These are phyloP conservation scores for Thaumetopoea pityocampa DNA, from an alignment of 1,140 invertebrate species.

Conservation along the genomic window DNA sequence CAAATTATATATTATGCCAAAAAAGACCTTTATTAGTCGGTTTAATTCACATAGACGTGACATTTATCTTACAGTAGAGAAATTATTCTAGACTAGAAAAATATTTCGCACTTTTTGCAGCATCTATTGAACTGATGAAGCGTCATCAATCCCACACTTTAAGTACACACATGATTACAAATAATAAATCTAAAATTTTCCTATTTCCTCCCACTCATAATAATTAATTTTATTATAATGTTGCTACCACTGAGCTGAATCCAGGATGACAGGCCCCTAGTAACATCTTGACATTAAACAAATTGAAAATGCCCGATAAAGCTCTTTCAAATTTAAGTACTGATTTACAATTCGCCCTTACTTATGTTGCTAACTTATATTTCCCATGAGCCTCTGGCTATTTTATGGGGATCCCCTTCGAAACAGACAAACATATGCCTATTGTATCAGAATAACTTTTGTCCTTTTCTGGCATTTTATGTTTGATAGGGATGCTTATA, in stretches of 20 bases:
- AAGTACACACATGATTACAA: no score
- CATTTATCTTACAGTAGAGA: no score
- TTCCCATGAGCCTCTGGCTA: constrained; percentile 55
- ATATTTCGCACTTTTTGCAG: no score
- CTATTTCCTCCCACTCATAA: no score
- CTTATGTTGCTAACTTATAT: constrained; percentile 47
- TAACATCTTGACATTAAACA: constrained; percentile 36
- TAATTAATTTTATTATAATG: no score
- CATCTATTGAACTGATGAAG: no score
- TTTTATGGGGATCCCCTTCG: constrained; percentile 39
- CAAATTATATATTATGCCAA: no score
- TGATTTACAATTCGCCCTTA: constrained; percentile 53
- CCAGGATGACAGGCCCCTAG: constrained; percentile 9
- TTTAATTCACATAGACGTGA: no score
- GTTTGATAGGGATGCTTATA: constrained; percentile 1
- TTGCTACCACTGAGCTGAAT: constrained; percentile 4
- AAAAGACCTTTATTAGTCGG: no score
- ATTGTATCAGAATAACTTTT: constrained; percentile 2
- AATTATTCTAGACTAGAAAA: no score
- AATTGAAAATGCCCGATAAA: constrained; percentile 48
- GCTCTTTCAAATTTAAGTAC: constrained; percentile 52
- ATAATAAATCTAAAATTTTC: no score
- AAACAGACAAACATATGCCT: constrained; percentile 30
- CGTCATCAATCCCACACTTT: no score
- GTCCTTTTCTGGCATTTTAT: constrained; percentile 19